Base-by-base conservation (phyloP, 2,113 vertebrate species). In the Solenodon paradoxus region DNA sequence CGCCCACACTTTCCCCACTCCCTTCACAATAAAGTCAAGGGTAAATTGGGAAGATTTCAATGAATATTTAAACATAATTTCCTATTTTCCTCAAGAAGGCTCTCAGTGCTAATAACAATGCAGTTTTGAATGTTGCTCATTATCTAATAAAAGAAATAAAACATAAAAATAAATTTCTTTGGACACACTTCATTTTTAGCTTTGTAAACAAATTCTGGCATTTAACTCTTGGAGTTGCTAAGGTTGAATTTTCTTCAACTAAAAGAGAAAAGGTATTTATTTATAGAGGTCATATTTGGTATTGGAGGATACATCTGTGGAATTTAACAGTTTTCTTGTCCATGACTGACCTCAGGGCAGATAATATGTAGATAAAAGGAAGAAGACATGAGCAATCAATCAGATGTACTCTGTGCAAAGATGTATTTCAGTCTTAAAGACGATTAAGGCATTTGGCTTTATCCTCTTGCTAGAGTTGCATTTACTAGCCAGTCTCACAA, bases 191-290 rank as follows among this genome's bases (percentile, higher is more conserved):
- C 12, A 68, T 26, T 86, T 82, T 72, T 66, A 92, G 59, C 17
- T 89, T 92, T 68, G 30, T 83, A 61, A 93, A 88, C 47, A 91
- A 78, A 35, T 7, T 55, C 11, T 59, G 19, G 63, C 77, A 22
- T 47, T 89, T 95, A 26, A 86, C 38, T 84, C 66, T 59, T 71
- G 68, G 55, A 26, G 64, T 86, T 69, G 35, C 38, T 32, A 75
- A 17, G 32, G 5, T 51, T 91, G 57, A 35, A 19, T 57, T 81
- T 93, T 45, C 38, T 94, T 9, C 35, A 82, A 30, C 5, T 84
- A 24, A 77, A 93, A 24, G 89, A 72, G 82, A 94, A 53, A 87
- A 93, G 40, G 7, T 55, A 51, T 88, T 79, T 90, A 45, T 64
- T 92, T 80, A 64, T 63, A 92, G 69, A 88, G 84, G 49, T 22